phyloP scores from a whole-genome alignment of 2,888 invertebrate genomes.

The Drosophila rubida region DNA sequence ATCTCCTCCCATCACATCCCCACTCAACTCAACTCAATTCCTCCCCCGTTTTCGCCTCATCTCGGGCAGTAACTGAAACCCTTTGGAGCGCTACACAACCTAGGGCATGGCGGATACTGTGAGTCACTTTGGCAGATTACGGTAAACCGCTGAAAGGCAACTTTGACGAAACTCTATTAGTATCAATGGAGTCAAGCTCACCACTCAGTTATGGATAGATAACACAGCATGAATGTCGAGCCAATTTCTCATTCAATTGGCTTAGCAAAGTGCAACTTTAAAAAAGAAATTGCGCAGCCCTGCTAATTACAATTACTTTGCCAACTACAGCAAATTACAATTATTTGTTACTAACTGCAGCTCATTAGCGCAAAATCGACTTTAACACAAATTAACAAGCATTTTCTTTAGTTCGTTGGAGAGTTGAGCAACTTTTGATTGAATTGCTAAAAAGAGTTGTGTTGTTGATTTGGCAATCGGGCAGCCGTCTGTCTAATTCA shows the following conservation, averaged over 20 bases:
- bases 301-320: constrained; percentile 1
- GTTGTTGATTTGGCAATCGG: neutral
- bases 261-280: neutral
- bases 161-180: constrained; percentile 36
- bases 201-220: constrained; percentile 13
- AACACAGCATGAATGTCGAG: neutral
- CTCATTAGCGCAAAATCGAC: neutral
- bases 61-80: constrained; percentile 32
- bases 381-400: too few relatives aligned
- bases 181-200: constrained; percentile 7
- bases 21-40: neutral
- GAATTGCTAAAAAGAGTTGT: neutral
- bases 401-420: too few relatives aligned
- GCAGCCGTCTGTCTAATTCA: neutral
- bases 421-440: neutral
- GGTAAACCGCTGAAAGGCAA: constrained; percentile 37
- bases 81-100: constrained; percentile 32
- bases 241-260: neutral
- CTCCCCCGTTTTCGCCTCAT: neutral
- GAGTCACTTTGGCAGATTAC: constrained; percentile 38
- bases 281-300: neutral
- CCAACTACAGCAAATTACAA: neutral
- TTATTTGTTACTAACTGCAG: neutral
- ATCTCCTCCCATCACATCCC: neutral
- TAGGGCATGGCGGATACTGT: constrained; percentile 25